A percentile compares a stretch with the other conserved stretches of the same genome.
Evolutionary conservation across 1,140 invertebrate species (phyloP).

Genomic region (Diprion similis): DNA sequence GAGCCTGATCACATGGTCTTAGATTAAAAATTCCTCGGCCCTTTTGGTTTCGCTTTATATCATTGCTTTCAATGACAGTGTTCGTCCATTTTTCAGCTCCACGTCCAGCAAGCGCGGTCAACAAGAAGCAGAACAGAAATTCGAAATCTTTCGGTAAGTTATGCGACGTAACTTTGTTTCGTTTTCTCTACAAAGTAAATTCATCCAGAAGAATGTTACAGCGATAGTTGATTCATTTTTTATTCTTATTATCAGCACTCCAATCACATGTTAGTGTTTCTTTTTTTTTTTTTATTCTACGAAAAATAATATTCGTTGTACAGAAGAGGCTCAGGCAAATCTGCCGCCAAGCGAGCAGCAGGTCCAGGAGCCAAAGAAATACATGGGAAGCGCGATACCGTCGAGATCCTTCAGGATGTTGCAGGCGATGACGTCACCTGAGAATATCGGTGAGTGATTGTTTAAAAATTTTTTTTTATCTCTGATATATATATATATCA

Average conservation of each 20-base stretch:
- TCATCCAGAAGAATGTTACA: background rate
- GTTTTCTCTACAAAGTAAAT: background rate
- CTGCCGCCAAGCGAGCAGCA: slow-evolving; percentile 73
- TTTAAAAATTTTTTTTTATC: background rate
- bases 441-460: slow-evolving; percentile 58
- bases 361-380: slow-evolving; percentile 76
- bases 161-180: background rate
- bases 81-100: background rate
- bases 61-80: no score
- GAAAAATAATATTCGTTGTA: slow-evolving; percentile 10
- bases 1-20: no score
- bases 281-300: slow-evolving; percentile 17
- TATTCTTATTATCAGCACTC: slow-evolving; percentile 10
- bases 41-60: no score
- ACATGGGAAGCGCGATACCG: slow-evolving; percentile 83
- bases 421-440: slow-evolving; percentile 79
- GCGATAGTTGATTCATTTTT: background rate
- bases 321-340: slow-evolving; percentile 63
- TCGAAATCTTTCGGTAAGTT: slow-evolving; percentile 54
- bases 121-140: slow-evolving; percentile 50
- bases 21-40: no score
- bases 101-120: background rate
- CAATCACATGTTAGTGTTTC: slow-evolving; percentile 9
- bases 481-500: slow-evolving; percentile 8
- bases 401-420: slow-evolving; percentile 86